Percentiles rank a stretch among this genome's conserved stretches.
These are phyloP conservation scores for Pantherophis alleghaniensis DNA, from an alignment of 2,797 vertebrate species.

Conservation along the genomic window DNA sequence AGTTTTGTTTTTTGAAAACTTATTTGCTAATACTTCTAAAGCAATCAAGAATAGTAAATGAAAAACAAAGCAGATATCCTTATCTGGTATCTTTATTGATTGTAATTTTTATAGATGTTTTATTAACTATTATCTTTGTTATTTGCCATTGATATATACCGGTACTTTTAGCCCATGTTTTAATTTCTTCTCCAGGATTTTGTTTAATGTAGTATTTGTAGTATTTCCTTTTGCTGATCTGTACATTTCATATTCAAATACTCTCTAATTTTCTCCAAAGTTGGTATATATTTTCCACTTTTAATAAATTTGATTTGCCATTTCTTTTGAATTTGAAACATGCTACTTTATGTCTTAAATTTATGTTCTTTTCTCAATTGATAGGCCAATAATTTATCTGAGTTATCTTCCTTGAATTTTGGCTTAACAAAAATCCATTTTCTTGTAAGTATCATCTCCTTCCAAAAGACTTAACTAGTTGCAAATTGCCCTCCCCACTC, in stretches of 20 bases:
- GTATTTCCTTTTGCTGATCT: neutral
- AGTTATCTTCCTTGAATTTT: neutral
- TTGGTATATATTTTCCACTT: neutral
- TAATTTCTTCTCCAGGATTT: neutral
- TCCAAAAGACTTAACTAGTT: neutral
- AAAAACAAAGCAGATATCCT: neutral
- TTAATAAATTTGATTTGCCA: neutral
- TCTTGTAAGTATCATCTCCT: neutral
- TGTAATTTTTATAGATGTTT: neutral
- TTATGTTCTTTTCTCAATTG: neutral
- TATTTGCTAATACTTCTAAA: neutral
- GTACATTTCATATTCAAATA: neutral
- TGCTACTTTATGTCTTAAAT: neutral
- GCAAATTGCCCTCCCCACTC: neutral
- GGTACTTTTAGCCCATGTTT: neutral
- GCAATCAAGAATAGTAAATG: neutral
- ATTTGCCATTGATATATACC: neutral
- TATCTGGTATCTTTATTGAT: neutral
- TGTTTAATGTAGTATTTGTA: neutral
- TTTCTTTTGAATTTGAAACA: neutral
- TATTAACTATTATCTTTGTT: neutral
- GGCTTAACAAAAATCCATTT: neutral
- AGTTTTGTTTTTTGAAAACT: neutral
- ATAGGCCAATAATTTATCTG: neutral
- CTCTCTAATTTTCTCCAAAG: neutral